Conservation (phyloP, 1,140 invertebrate genomes). For the Eumeta japonica region DNA sequence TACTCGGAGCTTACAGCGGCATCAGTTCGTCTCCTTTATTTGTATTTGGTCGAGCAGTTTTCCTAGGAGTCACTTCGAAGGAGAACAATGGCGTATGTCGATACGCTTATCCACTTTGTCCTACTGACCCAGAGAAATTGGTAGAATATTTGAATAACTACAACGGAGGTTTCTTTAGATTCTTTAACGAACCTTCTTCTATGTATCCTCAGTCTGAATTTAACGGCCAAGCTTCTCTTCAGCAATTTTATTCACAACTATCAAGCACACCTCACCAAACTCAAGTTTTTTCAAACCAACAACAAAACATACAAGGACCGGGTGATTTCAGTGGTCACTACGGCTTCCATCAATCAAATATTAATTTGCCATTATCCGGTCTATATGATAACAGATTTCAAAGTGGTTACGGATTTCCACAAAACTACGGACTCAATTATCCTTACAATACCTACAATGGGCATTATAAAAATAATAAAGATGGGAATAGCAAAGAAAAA, state of each 20-base stretch:
- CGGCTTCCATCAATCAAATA: constrained; percentile 6
- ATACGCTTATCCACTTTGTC: constrained; percentile 70
- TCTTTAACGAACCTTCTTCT: constrained; percentile 61
- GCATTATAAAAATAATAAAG: constrained; percentile 14
- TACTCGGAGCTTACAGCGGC: constrained; percentile 49
- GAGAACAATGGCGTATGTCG: constrained; percentile 64
- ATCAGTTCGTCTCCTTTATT: constrained; percentile 62
- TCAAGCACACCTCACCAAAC: constrained; percentile 6
- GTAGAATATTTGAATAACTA: constrained; percentile 82
- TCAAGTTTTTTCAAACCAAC: constrained; percentile 17
- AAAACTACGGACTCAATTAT: constrained; percentile 9
- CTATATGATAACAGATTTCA: too few species aligned
- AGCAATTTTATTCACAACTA: constrained; percentile 39
- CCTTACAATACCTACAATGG: constrained; percentile 1
- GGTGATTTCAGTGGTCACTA: constrained; percentile 9
- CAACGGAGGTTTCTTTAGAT: constrained; percentile 80
- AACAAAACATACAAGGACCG: constrained; percentile 10
- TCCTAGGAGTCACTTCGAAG: constrained; percentile 67
- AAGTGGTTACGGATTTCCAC: too few species aligned
- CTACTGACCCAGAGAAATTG: constrained; percentile 68
- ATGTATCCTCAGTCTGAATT: constrained; percentile 11
- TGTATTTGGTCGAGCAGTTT: constrained; percentile 69
- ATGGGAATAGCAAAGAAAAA: constrained; percentile 9
- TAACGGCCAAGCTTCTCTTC: constrained; percentile 18
- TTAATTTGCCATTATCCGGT: too few species aligned